phyloP scores from a whole-genome alignment of 37 sponge, comb jelly and placozoan species.

The Eunapius fragilis region DNA sequence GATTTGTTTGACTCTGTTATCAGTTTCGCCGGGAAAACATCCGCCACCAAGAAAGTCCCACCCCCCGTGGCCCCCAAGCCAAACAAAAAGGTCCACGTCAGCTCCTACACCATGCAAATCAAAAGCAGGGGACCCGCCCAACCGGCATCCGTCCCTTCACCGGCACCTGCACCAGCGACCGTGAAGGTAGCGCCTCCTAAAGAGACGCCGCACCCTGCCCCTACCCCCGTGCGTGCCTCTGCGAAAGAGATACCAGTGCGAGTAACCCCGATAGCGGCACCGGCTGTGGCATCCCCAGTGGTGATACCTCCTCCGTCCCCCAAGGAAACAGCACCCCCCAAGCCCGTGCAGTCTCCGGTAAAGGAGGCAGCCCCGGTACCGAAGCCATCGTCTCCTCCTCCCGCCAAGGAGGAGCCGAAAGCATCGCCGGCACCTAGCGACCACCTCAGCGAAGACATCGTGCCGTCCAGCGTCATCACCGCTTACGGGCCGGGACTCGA shows the following conservation, averaged over 20 bases:
- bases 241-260: not conserved
- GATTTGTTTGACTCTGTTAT: conserved; percentile 72
- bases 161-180: not conserved
- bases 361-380: not conserved
- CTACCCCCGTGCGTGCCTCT: not conserved
- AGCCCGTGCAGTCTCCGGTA: not conserved
- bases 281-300: not conserved
- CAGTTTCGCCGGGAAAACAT: conserved; percentile 63
- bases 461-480: not conserved
- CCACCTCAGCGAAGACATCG: not conserved
- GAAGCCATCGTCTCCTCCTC: not conserved
- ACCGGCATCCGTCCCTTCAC: conserved; percentile 7
- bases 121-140: conserved; percentile 47
- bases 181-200: not conserved
- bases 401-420: not conserved
- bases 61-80: conserved; percentile 79
- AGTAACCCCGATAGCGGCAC: not conserved
- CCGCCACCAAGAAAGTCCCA: conserved; percentile 23
- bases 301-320: conserved; percentile 3
- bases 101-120: conserved; percentile 70
- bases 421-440: conserved; percentile 3
- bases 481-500: conserved; percentile 54
- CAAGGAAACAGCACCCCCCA: not conserved
- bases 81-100: conserved; percentile 73
- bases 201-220: not conserved